These are phyloP conservation scores for Steatocranus sp. DNA, from an alignment of 2,797 vertebrate species.

Conservation along the genomic window DNA sequence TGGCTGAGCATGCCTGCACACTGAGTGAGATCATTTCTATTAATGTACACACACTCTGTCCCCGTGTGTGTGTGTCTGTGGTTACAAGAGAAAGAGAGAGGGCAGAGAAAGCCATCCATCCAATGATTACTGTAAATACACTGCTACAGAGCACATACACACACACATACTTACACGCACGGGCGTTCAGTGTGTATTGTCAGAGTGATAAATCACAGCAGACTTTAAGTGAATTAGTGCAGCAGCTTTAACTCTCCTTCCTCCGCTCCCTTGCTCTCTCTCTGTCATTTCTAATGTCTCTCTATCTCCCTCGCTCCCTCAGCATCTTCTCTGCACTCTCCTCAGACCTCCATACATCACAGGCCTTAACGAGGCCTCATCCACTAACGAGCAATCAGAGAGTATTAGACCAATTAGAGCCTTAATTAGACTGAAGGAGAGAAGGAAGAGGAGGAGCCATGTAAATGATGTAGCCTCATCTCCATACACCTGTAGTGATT, in stretches of 20 bases:
- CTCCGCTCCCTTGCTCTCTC: not conserved
- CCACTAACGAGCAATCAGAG: conserved; percentile 52
- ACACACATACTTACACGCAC: conserved; percentile 23
- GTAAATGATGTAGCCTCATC: not conserved
- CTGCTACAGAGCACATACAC: conserved; percentile 60
- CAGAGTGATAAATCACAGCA: conserved; percentile 91
- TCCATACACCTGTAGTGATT: conserved; percentile 11
- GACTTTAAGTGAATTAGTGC: conserved; percentile 92
- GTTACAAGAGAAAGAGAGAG: not conserved
- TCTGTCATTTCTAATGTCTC: not conserved
- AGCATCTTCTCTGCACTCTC: not conserved
- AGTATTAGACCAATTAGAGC: conserved; percentile 51
- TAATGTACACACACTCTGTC: not conserved
- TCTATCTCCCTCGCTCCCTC: not conserved
- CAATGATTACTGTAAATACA: conserved; percentile 83
- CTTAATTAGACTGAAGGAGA: conserved; percentile 19
- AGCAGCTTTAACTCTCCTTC: conserved; percentile 81
- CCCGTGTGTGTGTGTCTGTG: not conserved
- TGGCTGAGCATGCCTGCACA: not conserved
- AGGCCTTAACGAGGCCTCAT: conserved; percentile 30
- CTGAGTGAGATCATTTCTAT: conserved; percentile 4
- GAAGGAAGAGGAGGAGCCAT: not conserved
- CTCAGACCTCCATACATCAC: conserved; percentile 25
- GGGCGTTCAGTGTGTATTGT: conserved; percentile 80
- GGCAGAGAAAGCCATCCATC: conserved; percentile 64